Base-by-base conservation (phyloP, 2,888 invertebrate genomes). In the Oligia fasciuncula region DNA sequence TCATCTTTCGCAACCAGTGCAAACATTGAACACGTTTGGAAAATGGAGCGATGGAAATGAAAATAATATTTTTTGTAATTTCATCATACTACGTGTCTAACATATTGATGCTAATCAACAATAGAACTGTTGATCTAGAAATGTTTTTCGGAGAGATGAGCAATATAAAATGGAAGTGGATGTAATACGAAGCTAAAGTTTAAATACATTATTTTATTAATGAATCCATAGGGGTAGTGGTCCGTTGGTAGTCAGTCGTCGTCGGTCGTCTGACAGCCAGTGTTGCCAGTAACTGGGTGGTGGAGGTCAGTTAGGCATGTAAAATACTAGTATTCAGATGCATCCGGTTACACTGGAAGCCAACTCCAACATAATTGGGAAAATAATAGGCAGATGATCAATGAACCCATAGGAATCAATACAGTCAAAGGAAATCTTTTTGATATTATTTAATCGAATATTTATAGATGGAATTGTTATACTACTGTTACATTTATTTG, bases 1-100 rank as follows among this genome's bases (percentile, higher is more conserved):
- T 92, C 91, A 68, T 89, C 89, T 93, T 93, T 92, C 92, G 88
- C 90, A 93, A 92, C 85, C 63, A 83, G 77, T 82, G 89, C 90
- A 90, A 91, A 91, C 90, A 87, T 81, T 85, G 76, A 79, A 85
- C 73, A 67, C 76, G 81, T 84, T 80, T 82, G 84, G 80, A 87
- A 88, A 88, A 89, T 83, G 78, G 83, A 87, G 80, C 83, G 76
- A 77, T 80, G 69, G 72, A 73, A 85, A 81, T 29, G 43, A 79
- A 81, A 78, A 77, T 76, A 35, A 29, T 62, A 49, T 70, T 71
- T 78, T 78, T 80, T 67, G 49, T 75, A 62, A 65, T 74, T 69
- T 71, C 63, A 74, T 54, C 29, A 57, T 35, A 29, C 43, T 54
- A 63, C 23, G 23, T 23, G 51, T 29, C 35, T 46, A 19, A 72